phyloP scores from a whole-genome alignment of 1,140 invertebrate genomes.

The Lordiphosa collinella region DNA sequence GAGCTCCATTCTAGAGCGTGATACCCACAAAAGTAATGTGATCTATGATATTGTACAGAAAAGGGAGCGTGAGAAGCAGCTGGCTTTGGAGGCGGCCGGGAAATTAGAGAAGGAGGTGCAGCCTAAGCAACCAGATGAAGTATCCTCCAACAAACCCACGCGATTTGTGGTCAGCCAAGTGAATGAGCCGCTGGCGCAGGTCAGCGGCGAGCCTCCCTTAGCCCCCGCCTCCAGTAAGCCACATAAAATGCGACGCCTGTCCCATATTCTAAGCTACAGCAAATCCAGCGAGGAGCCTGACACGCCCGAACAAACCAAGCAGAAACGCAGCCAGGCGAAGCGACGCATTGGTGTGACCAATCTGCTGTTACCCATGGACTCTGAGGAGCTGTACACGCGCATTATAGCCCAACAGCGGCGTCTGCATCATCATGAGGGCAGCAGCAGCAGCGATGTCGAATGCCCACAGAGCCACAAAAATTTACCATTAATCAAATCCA shows the following conservation, averaged over 20 bases:
- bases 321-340: slow-evolving; percentile 56
- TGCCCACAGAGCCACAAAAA: slow-evolving; percentile 1
- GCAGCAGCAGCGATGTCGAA: slow-evolving; percentile 31
- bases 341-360: slow-evolving; percentile 63
- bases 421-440: background rate
- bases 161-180: slow-evolving; percentile 76
- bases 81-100: slow-evolving; percentile 9
- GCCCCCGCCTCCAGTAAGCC: slow-evolving; percentile 34
- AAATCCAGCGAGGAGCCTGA: slow-evolving; percentile 22
- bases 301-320: slow-evolving; percentile 25
- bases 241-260: slow-evolving; percentile 75
- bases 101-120: slow-evolving; percentile 45
- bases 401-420: slow-evolving; percentile 67
- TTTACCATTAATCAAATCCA: slow-evolving; percentile 61
- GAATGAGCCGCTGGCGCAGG: slow-evolving; percentile 37
- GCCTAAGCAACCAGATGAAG: slow-evolving; percentile 30
- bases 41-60: slow-evolving; percentile 72
- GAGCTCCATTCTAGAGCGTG: slow-evolving; percentile 59
- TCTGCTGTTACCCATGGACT: slow-evolving; percentile 69
- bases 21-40: slow-evolving; percentile 37
- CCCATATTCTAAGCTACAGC: slow-evolving; percentile 71
- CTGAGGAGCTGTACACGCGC: slow-evolving; percentile 72
- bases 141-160: slow-evolving; percentile 17
- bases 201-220: slow-evolving; percentile 6
- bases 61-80: slow-evolving; percentile 34